A percentile compares a stretch with the other conserved stretches of the same genome.
phyloP scores from a whole-genome alignment of 2,797 vertebrate genomes.

The Brotula barbata region DNA sequence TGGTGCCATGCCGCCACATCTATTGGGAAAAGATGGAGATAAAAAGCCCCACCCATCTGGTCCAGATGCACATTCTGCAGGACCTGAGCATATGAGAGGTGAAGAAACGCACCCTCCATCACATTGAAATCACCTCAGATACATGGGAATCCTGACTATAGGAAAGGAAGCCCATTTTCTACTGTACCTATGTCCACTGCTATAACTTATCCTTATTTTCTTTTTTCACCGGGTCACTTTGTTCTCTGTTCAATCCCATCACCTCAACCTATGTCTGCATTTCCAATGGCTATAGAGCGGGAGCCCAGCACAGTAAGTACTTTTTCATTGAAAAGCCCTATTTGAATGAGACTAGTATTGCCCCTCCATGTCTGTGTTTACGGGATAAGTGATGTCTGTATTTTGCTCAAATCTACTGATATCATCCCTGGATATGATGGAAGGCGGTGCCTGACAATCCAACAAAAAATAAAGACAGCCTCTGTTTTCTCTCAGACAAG shows the following conservation, averaged over 20 bases:
- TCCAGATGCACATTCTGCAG: conserved; percentile 77
- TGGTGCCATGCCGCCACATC: conserved; percentile 88
- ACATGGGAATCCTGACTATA: too few relatives aligned
- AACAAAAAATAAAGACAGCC: too few relatives aligned
- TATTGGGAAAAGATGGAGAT: conserved; percentile 87
- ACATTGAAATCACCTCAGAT: background rate
- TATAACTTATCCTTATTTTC: conserved; percentile 34
- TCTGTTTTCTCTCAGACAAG: too few relatives aligned
- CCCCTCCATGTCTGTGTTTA: too few relatives aligned
- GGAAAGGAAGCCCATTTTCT: too few relatives aligned
- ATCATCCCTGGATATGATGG: too few relatives aligned
- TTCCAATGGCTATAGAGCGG: conserved; percentile 88
- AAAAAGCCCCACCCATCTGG: conserved; percentile 84
- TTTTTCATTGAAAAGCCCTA: too few relatives aligned
- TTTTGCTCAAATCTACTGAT: too few relatives aligned
- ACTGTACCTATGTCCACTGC: conserved; percentile 1
- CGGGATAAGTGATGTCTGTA: too few relatives aligned
- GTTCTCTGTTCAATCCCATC: conserved; percentile 73
- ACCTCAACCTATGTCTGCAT: conserved; percentile 82
- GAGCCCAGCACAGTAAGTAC: conserved; percentile 95
- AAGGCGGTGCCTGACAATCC: too few relatives aligned
- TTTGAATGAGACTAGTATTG: too few relatives aligned
- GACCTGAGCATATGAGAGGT: conserved; percentile 94
- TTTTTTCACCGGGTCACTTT: conserved; percentile 1
- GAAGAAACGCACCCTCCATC: conserved; percentile 75